These are phyloP conservation scores for Eonycteris spelaea DNA, from an alignment of 2,113 vertebrate species.

Conservation along the genomic window DNA sequence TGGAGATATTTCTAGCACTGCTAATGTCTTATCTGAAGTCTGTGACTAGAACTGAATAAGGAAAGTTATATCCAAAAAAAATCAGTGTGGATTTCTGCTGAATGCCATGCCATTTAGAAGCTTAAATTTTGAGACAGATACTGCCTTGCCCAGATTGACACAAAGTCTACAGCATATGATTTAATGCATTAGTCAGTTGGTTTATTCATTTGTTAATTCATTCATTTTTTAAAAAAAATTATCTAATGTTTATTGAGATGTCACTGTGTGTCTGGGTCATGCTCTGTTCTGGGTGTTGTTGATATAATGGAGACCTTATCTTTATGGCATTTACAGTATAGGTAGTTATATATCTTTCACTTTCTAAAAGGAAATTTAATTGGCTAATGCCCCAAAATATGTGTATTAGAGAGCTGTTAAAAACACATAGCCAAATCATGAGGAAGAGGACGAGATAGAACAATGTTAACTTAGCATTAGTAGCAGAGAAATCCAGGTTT, in stretches of 20 bases:
- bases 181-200: not conserved
- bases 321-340: not conserved
- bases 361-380: not conserved
- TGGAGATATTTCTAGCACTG: not conserved
- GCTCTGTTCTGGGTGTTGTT: not conserved
- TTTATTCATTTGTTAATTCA: not conserved
- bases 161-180: not conserved
- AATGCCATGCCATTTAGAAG: not conserved
- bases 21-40: not conserved
- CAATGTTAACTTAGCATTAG: not conserved
- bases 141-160: not conserved
- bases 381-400: not conserved
- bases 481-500: not conserved
- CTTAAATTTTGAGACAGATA: not conserved
- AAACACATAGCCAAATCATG: not conserved
- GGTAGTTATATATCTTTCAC: not conserved
- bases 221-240: not conserved
- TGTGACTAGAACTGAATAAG: not conserved
- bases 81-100: not conserved
- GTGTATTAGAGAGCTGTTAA: not conserved
- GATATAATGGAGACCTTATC: not conserved
- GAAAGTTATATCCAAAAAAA: not conserved
- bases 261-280: not conserved
- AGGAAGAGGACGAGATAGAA: not conserved
- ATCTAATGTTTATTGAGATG: not conserved